Percentiles rank a stretch among this genome's conserved stretches.
phyloP scores from a whole-genome alignment of 2,888 invertebrate species.

The Philaethria dido region DNA sequence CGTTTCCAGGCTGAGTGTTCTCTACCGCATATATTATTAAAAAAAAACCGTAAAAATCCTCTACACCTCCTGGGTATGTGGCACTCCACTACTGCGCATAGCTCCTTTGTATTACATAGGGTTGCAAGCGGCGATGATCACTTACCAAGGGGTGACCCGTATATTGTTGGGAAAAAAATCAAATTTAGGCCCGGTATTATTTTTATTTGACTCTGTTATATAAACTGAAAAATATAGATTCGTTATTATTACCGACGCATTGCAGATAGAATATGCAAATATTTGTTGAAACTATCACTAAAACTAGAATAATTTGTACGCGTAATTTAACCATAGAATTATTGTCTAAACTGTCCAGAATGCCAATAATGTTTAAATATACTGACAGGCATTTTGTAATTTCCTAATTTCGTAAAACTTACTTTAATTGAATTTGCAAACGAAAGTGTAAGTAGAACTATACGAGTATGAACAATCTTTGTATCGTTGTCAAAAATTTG shows the following conservation, averaged over 20 bases:
- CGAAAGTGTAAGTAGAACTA: neutral
- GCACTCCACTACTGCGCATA: too few relatives aligned
- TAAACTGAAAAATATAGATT: neutral
- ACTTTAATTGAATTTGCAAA: neutral
- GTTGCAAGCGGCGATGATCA: too few relatives aligned
- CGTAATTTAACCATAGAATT: conserved; percentile 15
- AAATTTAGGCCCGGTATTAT: neutral
- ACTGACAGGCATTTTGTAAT: neutral
- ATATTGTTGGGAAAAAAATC: too few relatives aligned
- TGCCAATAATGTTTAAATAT: conserved; percentile 2
- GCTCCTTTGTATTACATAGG: too few relatives aligned
- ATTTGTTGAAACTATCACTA: conserved; percentile 22
- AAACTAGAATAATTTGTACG: conserved; percentile 11
- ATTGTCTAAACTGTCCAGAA: conserved; percentile 7
- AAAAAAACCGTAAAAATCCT: too few relatives aligned
- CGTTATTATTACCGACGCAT: conserved; percentile 21
- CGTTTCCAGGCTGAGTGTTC: too few relatives aligned
- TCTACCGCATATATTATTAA: too few relatives aligned
- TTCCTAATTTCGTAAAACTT: neutral
- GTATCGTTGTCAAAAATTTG: too few relatives aligned
- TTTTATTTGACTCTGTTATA: neutral
- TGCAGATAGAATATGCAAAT: conserved; percentile 23
- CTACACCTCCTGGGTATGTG: too few relatives aligned
- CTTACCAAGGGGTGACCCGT: too few relatives aligned
- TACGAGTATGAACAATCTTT: too few relatives aligned